Conservation (phyloP, 2,888 invertebrate genomes). For the Lottia scabra region DNA sequence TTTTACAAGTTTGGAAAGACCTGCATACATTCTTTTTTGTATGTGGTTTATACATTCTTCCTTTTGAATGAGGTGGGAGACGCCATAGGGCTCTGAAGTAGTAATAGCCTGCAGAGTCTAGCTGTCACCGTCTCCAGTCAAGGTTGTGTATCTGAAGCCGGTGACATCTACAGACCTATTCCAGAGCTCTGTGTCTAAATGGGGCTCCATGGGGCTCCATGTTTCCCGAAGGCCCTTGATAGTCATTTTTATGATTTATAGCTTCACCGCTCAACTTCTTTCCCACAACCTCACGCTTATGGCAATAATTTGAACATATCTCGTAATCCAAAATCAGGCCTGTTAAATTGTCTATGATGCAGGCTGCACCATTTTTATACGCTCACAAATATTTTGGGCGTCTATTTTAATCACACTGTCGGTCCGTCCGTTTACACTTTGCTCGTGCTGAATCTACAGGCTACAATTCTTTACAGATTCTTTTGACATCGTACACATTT, state of each 20-base stretch:
- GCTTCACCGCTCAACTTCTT: background rate
- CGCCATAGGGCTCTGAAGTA: background rate
- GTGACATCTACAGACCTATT: background rate
- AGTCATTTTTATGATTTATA: too few species aligned
- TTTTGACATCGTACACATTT: too few species aligned
- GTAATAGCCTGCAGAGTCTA: background rate
- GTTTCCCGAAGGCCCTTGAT: background rate
- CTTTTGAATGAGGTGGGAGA: background rate
- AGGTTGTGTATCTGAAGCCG: too few species aligned
- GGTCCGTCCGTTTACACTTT: too few species aligned
- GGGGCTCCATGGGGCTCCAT: too few species aligned
- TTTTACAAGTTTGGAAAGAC: background rate
- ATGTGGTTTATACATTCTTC: background rate
- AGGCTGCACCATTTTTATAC: background rate
- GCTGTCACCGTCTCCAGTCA: background rate
- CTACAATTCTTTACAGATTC: too few species aligned
- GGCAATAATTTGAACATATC: background rate
- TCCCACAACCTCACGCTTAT: background rate
- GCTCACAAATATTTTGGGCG: too few species aligned
- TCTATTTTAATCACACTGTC: too few species aligned
- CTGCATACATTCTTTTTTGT: background rate
- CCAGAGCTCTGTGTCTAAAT: too few species aligned
- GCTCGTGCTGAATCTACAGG: too few species aligned
- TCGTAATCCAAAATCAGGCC: background rate
- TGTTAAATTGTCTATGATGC: background rate